Evolutionary conservation across 2,888 invertebrate genomes (phyloP), one percentile per base, ranked within the genome.

Genomic region (Meiosimyza platycephala): DNA sequence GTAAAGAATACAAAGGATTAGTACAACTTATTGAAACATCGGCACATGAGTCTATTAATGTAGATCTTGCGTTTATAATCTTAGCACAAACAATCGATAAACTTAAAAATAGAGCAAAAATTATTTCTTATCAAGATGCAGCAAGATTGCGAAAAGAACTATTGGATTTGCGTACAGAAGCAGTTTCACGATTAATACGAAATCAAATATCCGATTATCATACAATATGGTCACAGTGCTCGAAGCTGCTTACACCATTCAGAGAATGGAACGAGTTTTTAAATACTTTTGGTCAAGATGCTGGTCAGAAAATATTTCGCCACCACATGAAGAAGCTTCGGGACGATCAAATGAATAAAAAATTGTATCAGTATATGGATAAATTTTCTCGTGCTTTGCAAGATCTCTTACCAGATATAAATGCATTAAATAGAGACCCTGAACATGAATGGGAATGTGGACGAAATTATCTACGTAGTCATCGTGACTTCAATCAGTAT

Each of bases 21-120:
- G 94, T 98, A 80, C 93, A 95, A 4, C 89, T 98, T 59, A 93
- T 99, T 71, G 98, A 99, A 89, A 96, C 97, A 0, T 98, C 98
- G 9, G 93, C 98, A 16, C 97, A 98, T 84, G 95, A 97, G 83
- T 97, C 96, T 82, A 96, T 99, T 77, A 99, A 99, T 85, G 95
- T 98, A 54, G 98, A 99, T 84, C 90, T 95, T 82, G 95, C 98
- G 40, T 96, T 97, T 85, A 90, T 97, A 82, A 89, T 95, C 70
- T 88, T 98, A 72, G 97, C 96, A 47, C 97, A 98, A 88, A 92
- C 96, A 88, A 93, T 97, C 77, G 98, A 98, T 84, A 94, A 95
- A 85, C 93, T 94, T 59, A 96, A 97, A 88, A 85, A 84, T 78
- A 87, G 90, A 66, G 86, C 90, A 55, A 92, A 93, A 85, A 89